These are phyloP conservation scores for Gymnogyps californianus DNA, from an alignment of 2,113 vertebrate genomes.

Conservation along the genomic window DNA sequence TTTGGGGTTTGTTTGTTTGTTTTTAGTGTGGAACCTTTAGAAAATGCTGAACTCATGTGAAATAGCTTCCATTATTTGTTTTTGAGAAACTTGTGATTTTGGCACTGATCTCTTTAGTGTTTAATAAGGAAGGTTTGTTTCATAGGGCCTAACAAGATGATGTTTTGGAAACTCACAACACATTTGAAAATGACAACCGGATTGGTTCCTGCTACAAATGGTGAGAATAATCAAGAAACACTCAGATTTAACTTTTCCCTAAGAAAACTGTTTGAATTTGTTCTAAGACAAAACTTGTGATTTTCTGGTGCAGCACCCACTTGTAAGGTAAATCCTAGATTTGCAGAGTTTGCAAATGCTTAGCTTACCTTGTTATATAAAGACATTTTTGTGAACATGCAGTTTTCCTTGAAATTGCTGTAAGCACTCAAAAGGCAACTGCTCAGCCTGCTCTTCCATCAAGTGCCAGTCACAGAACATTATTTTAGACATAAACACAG, in stretches of 20 bases:
- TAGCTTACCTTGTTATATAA: not conserved
- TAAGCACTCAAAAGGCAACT: constrained; percentile 23
- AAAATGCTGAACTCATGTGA: not conserved
- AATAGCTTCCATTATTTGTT: not conserved
- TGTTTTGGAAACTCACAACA: not conserved
- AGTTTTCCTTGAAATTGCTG: constrained; percentile 49
- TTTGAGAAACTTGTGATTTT: not conserved
- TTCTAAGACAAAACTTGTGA: not conserved
- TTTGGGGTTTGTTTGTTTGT: not conserved
- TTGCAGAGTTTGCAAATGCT: not conserved
- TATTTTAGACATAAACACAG: constrained; percentile 55
- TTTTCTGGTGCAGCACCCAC: not conserved
- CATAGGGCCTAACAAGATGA: not conserved
- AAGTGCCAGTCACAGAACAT: constrained; percentile 1
- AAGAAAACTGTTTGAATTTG: not conserved
- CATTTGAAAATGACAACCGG: not conserved
- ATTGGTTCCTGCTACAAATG: not conserved
- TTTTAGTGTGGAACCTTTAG: not conserved
- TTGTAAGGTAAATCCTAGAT: not conserved
- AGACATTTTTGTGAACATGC: constrained; percentile 32
- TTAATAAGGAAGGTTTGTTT: not conserved
- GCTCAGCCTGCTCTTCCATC: constrained; percentile 40
- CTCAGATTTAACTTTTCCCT: not conserved
- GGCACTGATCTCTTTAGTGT: not conserved
- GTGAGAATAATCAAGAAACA: not conserved